Base-by-base conservation (phyloP, 2,888 invertebrate species). In the Phengaris arion region DNA sequence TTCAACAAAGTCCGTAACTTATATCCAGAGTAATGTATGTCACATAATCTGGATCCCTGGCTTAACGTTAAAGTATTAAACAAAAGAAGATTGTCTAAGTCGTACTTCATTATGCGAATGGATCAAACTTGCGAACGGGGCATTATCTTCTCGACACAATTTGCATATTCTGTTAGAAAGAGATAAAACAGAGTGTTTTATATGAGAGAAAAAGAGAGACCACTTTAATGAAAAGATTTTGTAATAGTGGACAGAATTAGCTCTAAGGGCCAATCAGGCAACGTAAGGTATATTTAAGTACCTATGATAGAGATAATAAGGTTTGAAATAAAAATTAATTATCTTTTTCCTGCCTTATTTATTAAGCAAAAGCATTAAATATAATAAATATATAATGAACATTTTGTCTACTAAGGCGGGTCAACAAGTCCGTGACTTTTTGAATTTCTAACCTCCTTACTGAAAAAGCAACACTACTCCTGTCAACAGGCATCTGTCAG, bases 41-140 rank as follows among this genome's bases (percentile, higher is more conserved):
- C 77, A 77, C 76, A 80, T 79, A 77, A 78, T 74, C 76, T 77
- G 76, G 80, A 78, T 80, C 79, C 76, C 75, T 74, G 78, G 79
- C 74, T 77, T 79, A 81, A 80, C 52, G 13, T 79, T 78, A 79
- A 76, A 79, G 74, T 74, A 68, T 77, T 76, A 79, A 80, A 79
- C 81, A 83, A 82, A 81, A 81, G 81, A 76, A 77, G 78, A 76
- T 84, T 80, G 82, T 79, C 82, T 81, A 81, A 81, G 83, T 79
- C 81, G 83, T 79, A 81, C 85, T 88, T 89, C 88, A 88, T 87
- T 89, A 88, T 82, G 83, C 82, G 83, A 83, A 85, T 84, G 86
- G 85, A 87, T 86, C 84, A 84, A 85, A 80, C 78, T 85, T 82
- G 80, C 81, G 82, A 81, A 74, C 68, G 45, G 55, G 81, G 81